Percentiles rank a stretch among this genome's conserved stretches.
Evolutionary conservation across 1,140 invertebrate species (phyloP).

Genomic region (Brachionus calyciflorus): DNA sequence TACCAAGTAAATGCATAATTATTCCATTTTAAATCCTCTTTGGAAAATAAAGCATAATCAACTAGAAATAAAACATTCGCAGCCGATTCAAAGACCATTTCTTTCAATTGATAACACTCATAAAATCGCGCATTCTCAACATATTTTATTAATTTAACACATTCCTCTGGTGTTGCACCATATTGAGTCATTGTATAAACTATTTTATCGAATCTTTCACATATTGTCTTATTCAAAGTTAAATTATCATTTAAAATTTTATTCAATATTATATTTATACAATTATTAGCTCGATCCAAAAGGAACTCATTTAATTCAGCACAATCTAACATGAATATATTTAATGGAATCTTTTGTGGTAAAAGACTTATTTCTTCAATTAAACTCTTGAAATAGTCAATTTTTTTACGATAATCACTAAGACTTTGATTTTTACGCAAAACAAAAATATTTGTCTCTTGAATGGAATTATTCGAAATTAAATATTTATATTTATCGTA

Average conservation of each 20-base stretch:
- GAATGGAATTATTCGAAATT: constrained; percentile 65
- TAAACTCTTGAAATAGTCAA: constrained; percentile 68
- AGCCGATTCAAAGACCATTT: constrained; percentile 68
- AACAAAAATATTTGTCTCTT: constrained; percentile 65
- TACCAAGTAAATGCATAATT: constrained; percentile 81
- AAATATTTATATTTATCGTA: constrained; percentile 59
- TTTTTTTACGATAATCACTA: constrained; percentile 61
- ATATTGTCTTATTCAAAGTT: constrained; percentile 75
- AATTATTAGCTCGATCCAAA: constrained; percentile 57
- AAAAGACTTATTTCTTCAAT: constrained; percentile 74
- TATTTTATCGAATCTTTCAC: constrained; percentile 79
- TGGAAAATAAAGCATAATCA: constrained; percentile 67
- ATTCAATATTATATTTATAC: constrained; percentile 72
- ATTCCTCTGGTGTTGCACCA: constrained; percentile 79
- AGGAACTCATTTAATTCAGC: constrained; percentile 52
- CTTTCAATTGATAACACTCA: constrained; percentile 66
- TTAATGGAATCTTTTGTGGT: constrained; percentile 71
- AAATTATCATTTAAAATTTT: constrained; percentile 74
- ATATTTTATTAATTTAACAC: constrained; percentile 79
- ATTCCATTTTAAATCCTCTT: constrained; percentile 78
- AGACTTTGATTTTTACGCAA: constrained; percentile 41
- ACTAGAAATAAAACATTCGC: constrained; percentile 74
- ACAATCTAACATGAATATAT: constrained; percentile 69
- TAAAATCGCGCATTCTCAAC: constrained; percentile 64
- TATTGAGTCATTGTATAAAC: constrained; percentile 76